Percentiles rank a stretch among this genome's conserved stretches.
phyloP scores from a whole-genome alignment of 2,797 vertebrate species.

The Cyprinella venusta region DNA sequence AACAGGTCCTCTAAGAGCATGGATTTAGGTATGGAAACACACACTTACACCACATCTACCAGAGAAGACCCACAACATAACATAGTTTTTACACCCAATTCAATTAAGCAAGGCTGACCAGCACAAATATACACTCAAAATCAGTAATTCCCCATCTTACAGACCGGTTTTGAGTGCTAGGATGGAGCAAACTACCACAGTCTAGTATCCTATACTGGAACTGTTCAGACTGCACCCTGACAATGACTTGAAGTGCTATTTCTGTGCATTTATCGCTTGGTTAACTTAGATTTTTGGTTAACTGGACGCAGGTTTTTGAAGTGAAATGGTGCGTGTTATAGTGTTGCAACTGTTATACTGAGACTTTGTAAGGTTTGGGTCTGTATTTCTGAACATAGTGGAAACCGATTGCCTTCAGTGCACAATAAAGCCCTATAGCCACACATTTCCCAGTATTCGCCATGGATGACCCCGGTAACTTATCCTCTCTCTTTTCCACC shows the following conservation, averaged over 20 bases:
- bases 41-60: neutral
- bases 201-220: neutral
- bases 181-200: neutral
- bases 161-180: neutral
- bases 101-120: neutral
- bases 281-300: neutral
- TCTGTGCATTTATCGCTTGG: slow-evolving; percentile 1
- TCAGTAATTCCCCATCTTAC: neutral
- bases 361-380: neutral
- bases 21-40: slow-evolving; percentile 85
- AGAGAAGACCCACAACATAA: neutral
- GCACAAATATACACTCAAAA: neutral
- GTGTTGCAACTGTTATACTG: neutral
- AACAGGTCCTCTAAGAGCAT: slow-evolving; percentile 90
- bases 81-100: neutral
- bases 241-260: neutral
- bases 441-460: slow-evolving; percentile 71
- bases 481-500: slow-evolving; percentile 44
- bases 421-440: slow-evolving; percentile 37
- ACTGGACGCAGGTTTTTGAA: neutral
- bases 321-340: neutral
- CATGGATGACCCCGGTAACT: slow-evolving; percentile 60
- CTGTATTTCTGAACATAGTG: neutral
- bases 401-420: slow-evolving; percentile 24
- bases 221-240: neutral